phyloP scores from a whole-genome alignment of 1,140 invertebrate genomes.

The Physella acuta region DNA sequence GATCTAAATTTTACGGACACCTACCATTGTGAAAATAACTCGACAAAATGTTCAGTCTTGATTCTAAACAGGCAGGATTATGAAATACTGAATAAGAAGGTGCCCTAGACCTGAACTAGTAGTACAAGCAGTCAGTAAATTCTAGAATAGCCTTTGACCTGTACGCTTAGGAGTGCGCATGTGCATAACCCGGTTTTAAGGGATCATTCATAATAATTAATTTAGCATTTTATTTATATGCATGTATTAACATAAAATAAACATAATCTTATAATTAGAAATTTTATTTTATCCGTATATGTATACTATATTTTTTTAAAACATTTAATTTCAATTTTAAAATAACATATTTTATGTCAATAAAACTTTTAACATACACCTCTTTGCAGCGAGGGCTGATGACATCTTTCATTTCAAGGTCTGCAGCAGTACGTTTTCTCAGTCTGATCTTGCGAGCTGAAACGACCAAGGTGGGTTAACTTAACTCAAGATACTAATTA shows the following conservation, averaged over 20 bases:
- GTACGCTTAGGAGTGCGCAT: not conserved
- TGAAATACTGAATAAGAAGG: not conserved
- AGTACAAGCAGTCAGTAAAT: not conserved
- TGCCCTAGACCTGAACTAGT: not conserved
- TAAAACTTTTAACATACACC: not conserved
- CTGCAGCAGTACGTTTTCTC: not conserved
- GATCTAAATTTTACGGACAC: not conserved
- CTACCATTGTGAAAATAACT: not conserved
- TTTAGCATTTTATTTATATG: not conserved
- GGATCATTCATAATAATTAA: not conserved
- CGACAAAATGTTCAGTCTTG: not conserved
- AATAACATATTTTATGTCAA: not conserved
- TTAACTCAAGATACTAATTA: not conserved
- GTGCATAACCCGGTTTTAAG: not conserved
- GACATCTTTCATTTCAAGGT: slow-evolving; percentile 20
- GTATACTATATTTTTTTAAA: not conserved
- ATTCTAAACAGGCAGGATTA: not conserved
- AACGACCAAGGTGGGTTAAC: not conserved
- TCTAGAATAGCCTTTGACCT: slow-evolving; percentile 8
- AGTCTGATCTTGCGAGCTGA: not conserved
- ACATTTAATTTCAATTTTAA: not conserved
- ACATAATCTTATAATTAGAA: not conserved
- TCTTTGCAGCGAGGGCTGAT: not conserved
- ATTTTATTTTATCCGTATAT: not conserved
- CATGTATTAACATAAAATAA: slow-evolving; percentile 18